Conservation (phyloP, 2,888 invertebrate genomes). For the Drosophila ezoana region DNA sequence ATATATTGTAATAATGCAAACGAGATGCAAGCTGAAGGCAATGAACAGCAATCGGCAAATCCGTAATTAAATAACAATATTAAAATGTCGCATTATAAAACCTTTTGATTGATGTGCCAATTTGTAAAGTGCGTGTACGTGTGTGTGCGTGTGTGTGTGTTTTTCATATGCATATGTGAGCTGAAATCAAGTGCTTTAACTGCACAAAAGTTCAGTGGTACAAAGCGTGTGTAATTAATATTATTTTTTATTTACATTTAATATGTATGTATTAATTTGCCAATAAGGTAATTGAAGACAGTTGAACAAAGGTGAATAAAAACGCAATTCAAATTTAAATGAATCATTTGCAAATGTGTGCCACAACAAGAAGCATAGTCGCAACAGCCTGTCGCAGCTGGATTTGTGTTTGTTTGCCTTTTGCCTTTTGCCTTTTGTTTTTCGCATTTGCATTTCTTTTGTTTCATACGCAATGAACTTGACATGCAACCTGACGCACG, state of each 20-base stretch:
- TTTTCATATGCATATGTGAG: slow-evolving; percentile 15
- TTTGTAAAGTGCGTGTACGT: slow-evolving; percentile 33
- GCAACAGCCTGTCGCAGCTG: slow-evolving; percentile 4
- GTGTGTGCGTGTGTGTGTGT: slow-evolving; percentile 9
- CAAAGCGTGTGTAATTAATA: slow-evolving; percentile 67
- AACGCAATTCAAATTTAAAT: slow-evolving; percentile 35
- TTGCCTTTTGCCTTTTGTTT: neutral
- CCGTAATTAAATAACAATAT: slow-evolving; percentile 52
- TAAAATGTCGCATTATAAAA: slow-evolving; percentile 57
- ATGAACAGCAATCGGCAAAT: slow-evolving; percentile 19
- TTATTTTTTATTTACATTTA: slow-evolving; percentile 49
- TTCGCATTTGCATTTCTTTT: slow-evolving; percentile 57
- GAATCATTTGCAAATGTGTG: slow-evolving; percentile 59
- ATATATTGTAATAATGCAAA: neutral
- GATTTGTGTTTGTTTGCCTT: slow-evolving; percentile 3
- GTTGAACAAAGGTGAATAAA: slow-evolving; percentile 26
- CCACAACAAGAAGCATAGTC: slow-evolving; percentile 43
- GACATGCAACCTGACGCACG: slow-evolving; percentile 44
- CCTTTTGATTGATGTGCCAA: slow-evolving; percentile 63
- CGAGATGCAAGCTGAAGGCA: slow-evolving; percentile 9
- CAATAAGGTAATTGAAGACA: slow-evolving; percentile 43
- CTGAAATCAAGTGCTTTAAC: slow-evolving; percentile 27
- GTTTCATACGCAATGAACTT: slow-evolving; percentile 55
- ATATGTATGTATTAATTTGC: slow-evolving; percentile 56
- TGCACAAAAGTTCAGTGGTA: slow-evolving; percentile 75